A percentile compares a stretch with the other conserved stretches of the same genome.
These are phyloP conservation scores for Papilio elwesi DNA, from an alignment of 2,888 invertebrate species.

Conservation along the genomic window DNA sequence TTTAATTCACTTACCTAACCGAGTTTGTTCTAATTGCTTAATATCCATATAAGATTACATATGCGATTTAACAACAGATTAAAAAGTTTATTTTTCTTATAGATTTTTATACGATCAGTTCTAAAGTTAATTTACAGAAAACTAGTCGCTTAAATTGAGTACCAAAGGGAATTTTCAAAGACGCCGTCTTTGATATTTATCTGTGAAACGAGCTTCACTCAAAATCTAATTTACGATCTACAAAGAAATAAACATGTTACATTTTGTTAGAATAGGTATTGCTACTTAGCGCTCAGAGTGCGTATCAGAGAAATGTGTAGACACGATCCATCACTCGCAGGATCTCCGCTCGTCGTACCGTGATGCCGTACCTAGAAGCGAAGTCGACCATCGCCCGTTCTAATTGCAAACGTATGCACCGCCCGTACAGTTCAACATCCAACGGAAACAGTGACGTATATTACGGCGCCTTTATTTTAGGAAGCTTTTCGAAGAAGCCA, in stretches of 20 bases:
- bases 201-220: slow-evolving; percentile 1
- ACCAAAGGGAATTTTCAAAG: slow-evolving; percentile 21
- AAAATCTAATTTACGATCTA: neutral
- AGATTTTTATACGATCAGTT: slow-evolving; percentile 10
- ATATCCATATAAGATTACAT: slow-evolving; percentile 32
- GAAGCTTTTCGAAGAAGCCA: slow-evolving; percentile 78
- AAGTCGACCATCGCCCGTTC: slow-evolving; percentile 43
- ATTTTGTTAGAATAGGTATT: neutral
- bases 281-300: slow-evolving; percentile 17
- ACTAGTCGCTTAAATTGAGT: slow-evolving; percentile 27
- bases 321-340: slow-evolving; percentile 74
- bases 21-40: slow-evolving; percentile 31
- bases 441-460: slow-evolving; percentile 48
- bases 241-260: neutral
- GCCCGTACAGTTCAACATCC: slow-evolving; percentile 61
- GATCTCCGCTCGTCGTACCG: slow-evolving; percentile 79
- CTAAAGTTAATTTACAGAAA: slow-evolving; percentile 27
- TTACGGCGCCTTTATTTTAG: slow-evolving; percentile 80
- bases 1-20: slow-evolving; percentile 28
- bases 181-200: slow-evolving; percentile 27
- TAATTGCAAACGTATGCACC: slow-evolving; percentile 58
- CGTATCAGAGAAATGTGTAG: slow-evolving; percentile 43
- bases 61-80: slow-evolving; percentile 19
- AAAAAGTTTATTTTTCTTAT: slow-evolving; percentile 1
- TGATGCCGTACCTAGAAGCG: slow-evolving; percentile 73